Base-by-base conservation (phyloP, 2,797 vertebrate genomes). In the Hirundo rustica region DNA sequence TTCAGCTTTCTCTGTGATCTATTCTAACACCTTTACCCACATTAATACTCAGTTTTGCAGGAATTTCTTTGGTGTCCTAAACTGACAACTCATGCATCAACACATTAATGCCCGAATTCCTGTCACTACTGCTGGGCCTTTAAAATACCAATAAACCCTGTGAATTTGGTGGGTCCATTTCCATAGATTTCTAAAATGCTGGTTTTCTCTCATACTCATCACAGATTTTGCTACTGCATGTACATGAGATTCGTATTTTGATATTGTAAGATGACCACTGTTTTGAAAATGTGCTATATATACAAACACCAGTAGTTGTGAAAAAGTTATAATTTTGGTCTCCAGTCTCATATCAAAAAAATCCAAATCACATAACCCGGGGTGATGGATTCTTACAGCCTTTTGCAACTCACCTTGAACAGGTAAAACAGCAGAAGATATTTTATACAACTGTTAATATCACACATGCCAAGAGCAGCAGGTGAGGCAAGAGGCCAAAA, bases 381-480 rank as follows among this genome's bases (percentile, higher is more conserved):
- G 25, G 58, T 85, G 73, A 88, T 70, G 72, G 88, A 74, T 89
- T 64, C 66, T 73, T 53, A 58, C 54, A 95, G 80, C 45, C 75
- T 60, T 55, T 83, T 86, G 45, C 53, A 90, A 57, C 70, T 86
- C 68, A 71, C 40, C 70, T n/a, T 58, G 60, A 25, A 79, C 18
- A 25, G 34, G 42, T 82, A 75, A 95, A 96, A 92, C 66, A 90
- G 76, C n/a, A 92, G 83, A 71, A 83, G 18, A 4, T 65, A 77
- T 77, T 96, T 96, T 73, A 88, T 36, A 19, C 58, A 86, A 45
- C 48, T 81, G 62, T 91, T 96, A 88, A 84, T 48, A 74, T 6
- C 29, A 48, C 40, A 77, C 21, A n/a, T 16, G 30, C 66, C 64
- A 54, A 60, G 38, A 89, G 71, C 65, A 79, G 72, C 38, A 29